Conservation (phyloP, 2,888 invertebrate genomes). For the Drosophila rellima region DNA sequence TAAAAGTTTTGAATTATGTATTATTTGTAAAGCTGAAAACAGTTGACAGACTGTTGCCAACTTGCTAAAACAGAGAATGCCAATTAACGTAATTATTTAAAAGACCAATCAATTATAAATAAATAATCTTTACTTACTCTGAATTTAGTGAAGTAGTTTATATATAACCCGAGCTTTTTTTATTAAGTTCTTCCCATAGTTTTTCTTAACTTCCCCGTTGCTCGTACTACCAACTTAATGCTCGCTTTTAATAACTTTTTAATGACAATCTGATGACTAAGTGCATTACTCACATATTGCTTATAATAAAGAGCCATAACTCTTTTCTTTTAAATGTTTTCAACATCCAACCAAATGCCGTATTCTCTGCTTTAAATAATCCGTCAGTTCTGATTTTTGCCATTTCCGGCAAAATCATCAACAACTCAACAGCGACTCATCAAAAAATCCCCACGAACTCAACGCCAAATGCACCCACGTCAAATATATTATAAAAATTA, state of each 20-base stretch:
- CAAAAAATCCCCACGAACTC: background rate
- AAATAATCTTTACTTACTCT: too few relatives aligned
- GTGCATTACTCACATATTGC: slow-evolving; percentile 4
- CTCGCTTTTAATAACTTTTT: background rate
- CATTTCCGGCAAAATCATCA: slow-evolving; percentile 31
- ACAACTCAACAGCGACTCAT: slow-evolving; percentile 10
- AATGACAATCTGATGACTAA: slow-evolving; percentile 8
- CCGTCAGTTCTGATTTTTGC: slow-evolving; percentile 11
- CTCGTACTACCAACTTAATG: too few relatives aligned
- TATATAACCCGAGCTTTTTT: too few relatives aligned
- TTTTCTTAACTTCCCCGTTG: too few relatives aligned
- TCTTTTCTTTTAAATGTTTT: slow-evolving; percentile 3
- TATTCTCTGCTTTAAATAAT: slow-evolving; percentile 2
- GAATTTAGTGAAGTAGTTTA: too few relatives aligned
- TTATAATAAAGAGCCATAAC: background rate
- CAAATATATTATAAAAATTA: background rate
- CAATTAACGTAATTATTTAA: too few relatives aligned
- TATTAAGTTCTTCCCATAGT: too few relatives aligned
- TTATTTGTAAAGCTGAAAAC: background rate
- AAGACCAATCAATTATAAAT: too few relatives aligned
- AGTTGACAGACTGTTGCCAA: too few relatives aligned
- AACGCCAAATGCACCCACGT: slow-evolving; percentile 14
- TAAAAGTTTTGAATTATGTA: background rate
- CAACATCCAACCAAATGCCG: slow-evolving; percentile 1
- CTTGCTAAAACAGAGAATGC: too few relatives aligned